A percentile compares a stretch with the other conserved stretches of the same genome.
Conservation (phyloP, 2,113 vertebrate genomes). For the Marmota monax region DNA sequence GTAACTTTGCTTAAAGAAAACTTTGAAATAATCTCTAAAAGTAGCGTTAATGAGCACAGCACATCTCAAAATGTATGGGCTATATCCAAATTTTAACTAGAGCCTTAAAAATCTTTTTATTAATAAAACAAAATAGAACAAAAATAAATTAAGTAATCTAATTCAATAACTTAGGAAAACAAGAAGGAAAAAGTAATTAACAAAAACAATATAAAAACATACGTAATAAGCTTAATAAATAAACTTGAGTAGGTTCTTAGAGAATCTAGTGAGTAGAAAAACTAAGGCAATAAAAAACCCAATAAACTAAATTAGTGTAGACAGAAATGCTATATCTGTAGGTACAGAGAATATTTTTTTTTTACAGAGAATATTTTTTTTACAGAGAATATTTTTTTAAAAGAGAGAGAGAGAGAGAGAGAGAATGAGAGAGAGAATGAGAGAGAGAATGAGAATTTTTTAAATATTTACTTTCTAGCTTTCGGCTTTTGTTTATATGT, state of each 20-base stretch:
- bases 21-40: slow-evolving; percentile 18
- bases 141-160: not conserved
- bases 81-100: not conserved
- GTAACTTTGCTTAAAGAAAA: slow-evolving; percentile 41
- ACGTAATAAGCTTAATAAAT: not conserved
- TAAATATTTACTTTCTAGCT: too few relatives aligned
- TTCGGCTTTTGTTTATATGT: too few relatives aligned
- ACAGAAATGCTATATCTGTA: not conserved
- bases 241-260: not conserved
- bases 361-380: too few relatives aligned
- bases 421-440: too few relatives aligned
- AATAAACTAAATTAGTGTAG: not conserved
- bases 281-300: not conserved
- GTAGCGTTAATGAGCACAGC: not conserved
- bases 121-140: slow-evolving; percentile 11
- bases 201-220: not conserved
- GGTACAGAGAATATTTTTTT: not conserved
- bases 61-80: not conserved
- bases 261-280: not conserved
- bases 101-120: slow-evolving; percentile 8
- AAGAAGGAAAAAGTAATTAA: not conserved
- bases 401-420: too few relatives aligned
- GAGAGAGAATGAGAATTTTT: too few relatives aligned
- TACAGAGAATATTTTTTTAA: too few relatives aligned
- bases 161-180: not conserved